phyloP scores from a whole-genome alignment of 2,797 vertebrate genomes.

The Anguilla marmorata region DNA sequence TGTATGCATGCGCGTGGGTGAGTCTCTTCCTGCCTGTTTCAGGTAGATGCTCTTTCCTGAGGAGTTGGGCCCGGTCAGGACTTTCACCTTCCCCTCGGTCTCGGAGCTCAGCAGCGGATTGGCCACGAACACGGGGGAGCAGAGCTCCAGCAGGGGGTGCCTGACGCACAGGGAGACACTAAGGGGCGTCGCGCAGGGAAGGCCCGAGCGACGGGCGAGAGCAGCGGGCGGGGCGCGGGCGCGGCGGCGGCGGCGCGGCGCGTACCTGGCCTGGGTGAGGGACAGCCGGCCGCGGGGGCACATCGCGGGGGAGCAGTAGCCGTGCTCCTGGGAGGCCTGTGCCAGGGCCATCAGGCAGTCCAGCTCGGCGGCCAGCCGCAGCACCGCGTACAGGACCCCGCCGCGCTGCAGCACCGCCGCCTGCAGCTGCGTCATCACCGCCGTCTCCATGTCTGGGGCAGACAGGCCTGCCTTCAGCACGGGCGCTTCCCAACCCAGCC shows the following conservation, averaged over 20 bases:
- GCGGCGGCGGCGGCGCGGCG: not conserved
- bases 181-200: not conserved
- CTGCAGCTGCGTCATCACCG: slow-evolving; percentile 91
- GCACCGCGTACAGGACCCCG: slow-evolving; percentile 76
- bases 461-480: not conserved
- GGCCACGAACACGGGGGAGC: slow-evolving; percentile 86
- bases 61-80: slow-evolving; percentile 95
- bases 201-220: not conserved
- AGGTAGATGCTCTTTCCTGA: slow-evolving; percentile 96
- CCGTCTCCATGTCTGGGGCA: slow-evolving; percentile 81
- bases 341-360: slow-evolving; percentile 91
- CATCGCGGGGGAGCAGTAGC: slow-evolving; percentile 82
- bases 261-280: slow-evolving; percentile 85
- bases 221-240: not conserved
- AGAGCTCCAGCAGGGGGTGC: slow-evolving; percentile 92
- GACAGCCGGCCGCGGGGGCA: slow-evolving; percentile 68
- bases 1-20: not conserved
- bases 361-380: slow-evolving; percentile 85
- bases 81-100: slow-evolving; percentile 78
- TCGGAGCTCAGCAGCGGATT: slow-evolving; percentile 81
- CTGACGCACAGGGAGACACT: slow-evolving; percentile 55
- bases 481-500: not conserved
- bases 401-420: slow-evolving; percentile 80
- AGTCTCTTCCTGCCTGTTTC: slow-evolving; percentile 76
- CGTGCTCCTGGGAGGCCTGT: slow-evolving; percentile 83